Conservation (phyloP, 2,888 invertebrate species). For the Leptinotarsa haldemani region DNA sequence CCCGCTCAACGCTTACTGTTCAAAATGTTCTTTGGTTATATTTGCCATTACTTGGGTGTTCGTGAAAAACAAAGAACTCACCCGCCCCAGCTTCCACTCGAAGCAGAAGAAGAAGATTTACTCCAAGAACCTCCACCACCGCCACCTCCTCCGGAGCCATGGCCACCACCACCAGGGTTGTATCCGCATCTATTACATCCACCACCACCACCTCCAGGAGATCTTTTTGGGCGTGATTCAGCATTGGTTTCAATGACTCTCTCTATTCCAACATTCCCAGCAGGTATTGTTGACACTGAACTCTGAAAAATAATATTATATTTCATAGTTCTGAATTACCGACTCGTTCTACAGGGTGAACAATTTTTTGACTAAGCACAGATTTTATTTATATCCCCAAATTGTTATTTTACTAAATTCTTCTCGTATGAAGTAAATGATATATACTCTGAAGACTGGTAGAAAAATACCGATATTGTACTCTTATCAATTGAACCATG, state of each 20-base stretch:
- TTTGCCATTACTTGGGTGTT: too few species aligned
- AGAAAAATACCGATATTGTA: too few species aligned
- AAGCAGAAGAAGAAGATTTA: constrained; percentile 23
- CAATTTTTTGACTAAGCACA: too few species aligned
- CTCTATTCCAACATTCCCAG: background rate
- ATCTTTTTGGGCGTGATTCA: constrained; percentile 8
- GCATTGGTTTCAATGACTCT: background rate
- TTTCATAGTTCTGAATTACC: too few species aligned
- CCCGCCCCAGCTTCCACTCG: constrained; percentile 26
- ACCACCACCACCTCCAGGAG: background rate
- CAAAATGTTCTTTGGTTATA: too few species aligned
- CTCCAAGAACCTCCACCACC: constrained; percentile 27
- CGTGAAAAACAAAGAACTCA: background rate
- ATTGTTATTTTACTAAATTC: too few species aligned
- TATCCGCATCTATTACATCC: constrained; percentile 21
- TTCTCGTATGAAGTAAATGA: too few species aligned
- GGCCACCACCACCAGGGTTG: constrained; percentile 19
- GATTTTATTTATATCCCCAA: too few species aligned
- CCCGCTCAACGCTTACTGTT: too few species aligned
- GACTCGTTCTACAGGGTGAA: too few species aligned
- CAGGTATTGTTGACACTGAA: background rate
- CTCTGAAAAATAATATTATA: background rate
- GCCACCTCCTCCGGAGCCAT: constrained; percentile 25
- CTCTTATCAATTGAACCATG: too few species aligned
- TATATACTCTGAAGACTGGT: too few species aligned